A percentile compares a stretch with the other conserved stretches of the same genome.
Evolutionary conservation across 2,888 invertebrate genomes (phyloP).

Genomic region (Priocnemis perturbator): DNA sequence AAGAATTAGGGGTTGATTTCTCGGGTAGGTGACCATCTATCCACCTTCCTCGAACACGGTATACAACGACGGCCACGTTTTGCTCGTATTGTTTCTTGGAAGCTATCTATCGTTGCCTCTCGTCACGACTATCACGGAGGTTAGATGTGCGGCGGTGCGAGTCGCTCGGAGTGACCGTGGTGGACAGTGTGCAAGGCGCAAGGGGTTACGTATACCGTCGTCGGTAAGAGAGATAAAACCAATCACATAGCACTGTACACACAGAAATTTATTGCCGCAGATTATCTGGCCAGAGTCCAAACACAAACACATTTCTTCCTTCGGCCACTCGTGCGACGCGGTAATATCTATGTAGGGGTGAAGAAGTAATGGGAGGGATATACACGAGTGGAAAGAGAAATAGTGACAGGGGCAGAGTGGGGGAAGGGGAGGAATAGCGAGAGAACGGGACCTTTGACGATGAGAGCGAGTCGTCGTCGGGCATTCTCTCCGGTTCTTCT

Average conservation of each 20-base stretch:
- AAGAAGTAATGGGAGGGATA: background rate
- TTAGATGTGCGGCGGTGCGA: slow-evolving; percentile 9
- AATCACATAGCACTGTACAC: slow-evolving; percentile 71
- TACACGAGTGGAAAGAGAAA: slow-evolving; percentile 10
- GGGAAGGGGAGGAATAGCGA: slow-evolving; percentile 23
- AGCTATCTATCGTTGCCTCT: slow-evolving; percentile 42
- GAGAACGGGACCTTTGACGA: slow-evolving; percentile 51
- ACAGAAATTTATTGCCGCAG: slow-evolving; percentile 73
- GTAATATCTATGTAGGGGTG: slow-evolving; percentile 7
- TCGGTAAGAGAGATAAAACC: slow-evolving; percentile 68
- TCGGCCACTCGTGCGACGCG: slow-evolving; percentile 34
- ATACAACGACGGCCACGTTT: slow-evolving; percentile 33
- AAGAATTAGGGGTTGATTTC: slow-evolving; percentile 66
- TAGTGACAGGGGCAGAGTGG: slow-evolving; percentile 21
- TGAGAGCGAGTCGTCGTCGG: slow-evolving; percentile 48
- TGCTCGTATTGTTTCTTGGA: slow-evolving; percentile 28
- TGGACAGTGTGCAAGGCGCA: too few relatives aligned
- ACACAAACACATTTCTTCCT: slow-evolving; percentile 71
- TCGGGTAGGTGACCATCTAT: slow-evolving; percentile 51
- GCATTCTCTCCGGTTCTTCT: slow-evolving; percentile 45
- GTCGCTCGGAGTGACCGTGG: too few relatives aligned
- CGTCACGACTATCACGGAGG: slow-evolving; percentile 23
- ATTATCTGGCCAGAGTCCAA: slow-evolving; percentile 73
- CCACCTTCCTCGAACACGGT: slow-evolving; percentile 32
- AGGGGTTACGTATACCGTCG: slow-evolving; percentile 47